Conservation (phyloP, 2,797 vertebrate genomes). For the Ispidina lecontei region DNA sequence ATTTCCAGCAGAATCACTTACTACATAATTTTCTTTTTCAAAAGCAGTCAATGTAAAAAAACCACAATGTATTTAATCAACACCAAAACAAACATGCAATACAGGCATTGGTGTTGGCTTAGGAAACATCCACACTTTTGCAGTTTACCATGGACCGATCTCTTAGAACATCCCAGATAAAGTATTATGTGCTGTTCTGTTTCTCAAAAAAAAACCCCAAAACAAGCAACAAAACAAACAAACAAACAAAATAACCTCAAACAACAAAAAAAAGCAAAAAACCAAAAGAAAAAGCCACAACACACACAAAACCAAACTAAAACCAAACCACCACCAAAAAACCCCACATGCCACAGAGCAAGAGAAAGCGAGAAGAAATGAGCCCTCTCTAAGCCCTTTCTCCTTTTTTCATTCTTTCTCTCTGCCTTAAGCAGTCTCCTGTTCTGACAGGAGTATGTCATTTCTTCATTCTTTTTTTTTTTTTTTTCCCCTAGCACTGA, state of each 20-base stretch:
- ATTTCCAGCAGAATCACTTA: not conserved
- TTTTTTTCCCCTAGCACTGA: slow-evolving; percentile 1
- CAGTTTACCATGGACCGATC: not conserved
- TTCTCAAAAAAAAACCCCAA: not conserved
- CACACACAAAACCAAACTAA: not conserved
- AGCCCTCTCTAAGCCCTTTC: slow-evolving; percentile 23
- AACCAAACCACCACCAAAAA: not conserved
- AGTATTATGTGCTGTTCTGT: not conserved
- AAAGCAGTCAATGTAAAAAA: slow-evolving; percentile 7
- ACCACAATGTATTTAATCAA: not conserved
- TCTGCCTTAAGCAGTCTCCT: slow-evolving; percentile 68
- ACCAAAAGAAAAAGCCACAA: too few relatives aligned
- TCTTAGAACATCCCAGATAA: not conserved
- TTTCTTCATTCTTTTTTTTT: not conserved
- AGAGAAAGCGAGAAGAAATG: not conserved
- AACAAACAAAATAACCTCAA: too few relatives aligned
- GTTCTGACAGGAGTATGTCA: slow-evolving; percentile 54
- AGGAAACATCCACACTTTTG: slow-evolving; percentile 8
- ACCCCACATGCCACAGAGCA: not conserved
- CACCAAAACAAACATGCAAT: not conserved
- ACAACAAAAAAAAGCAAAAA: too few relatives aligned
- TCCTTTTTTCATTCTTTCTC: slow-evolving; percentile 44
- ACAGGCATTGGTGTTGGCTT: not conserved
- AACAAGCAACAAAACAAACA: not conserved
- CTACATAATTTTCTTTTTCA: not conserved